Conservation (phyloP, 1,140 invertebrate genomes). For the Homalodisca vitripennis region DNA sequence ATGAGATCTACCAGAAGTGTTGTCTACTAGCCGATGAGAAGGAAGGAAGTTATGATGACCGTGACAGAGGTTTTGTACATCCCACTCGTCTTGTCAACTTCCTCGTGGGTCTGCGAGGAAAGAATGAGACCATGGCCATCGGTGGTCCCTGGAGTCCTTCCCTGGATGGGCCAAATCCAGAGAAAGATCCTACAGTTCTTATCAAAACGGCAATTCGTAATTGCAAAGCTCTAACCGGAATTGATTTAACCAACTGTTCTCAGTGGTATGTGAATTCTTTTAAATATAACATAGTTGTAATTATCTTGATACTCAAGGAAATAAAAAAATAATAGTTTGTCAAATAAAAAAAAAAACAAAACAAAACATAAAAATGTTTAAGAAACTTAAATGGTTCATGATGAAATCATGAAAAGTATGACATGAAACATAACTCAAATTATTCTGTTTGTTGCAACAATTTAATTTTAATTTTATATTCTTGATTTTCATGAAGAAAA, state of each 20-base stretch:
- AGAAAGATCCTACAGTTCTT: slow-evolving; percentile 82
- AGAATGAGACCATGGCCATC: slow-evolving; percentile 94
- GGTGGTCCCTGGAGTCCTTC: slow-evolving; percentile 95
- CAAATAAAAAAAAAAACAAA: no score
- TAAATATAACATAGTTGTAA: no score
- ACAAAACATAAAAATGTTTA: no score
- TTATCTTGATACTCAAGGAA: no score
- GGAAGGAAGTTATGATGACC: slow-evolving; percentile 55
- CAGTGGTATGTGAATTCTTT: slow-evolving; percentile 77
- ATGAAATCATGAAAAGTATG: no score
- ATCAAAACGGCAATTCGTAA: slow-evolving; percentile 93
- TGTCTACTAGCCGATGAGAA: slow-evolving; percentile 79
- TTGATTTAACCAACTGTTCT: slow-evolving; percentile 88
- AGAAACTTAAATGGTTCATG: no score
- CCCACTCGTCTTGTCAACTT: slow-evolving; percentile 89
- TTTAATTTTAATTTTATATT: no score
- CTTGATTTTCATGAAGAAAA: no score
- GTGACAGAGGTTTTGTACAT: slow-evolving; percentile 72
- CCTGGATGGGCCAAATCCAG: slow-evolving; percentile 86
- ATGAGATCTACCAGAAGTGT: slow-evolving; percentile 84
- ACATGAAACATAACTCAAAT: no score
- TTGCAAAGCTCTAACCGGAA: slow-evolving; percentile 86
- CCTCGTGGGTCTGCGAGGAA: slow-evolving; percentile 82
- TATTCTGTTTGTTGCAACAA: no score
- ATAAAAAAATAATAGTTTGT: no score